Evolutionary conservation across 2,113 vertebrate species (phyloP).

Genomic region (Formicarius rufipectus): DNA sequence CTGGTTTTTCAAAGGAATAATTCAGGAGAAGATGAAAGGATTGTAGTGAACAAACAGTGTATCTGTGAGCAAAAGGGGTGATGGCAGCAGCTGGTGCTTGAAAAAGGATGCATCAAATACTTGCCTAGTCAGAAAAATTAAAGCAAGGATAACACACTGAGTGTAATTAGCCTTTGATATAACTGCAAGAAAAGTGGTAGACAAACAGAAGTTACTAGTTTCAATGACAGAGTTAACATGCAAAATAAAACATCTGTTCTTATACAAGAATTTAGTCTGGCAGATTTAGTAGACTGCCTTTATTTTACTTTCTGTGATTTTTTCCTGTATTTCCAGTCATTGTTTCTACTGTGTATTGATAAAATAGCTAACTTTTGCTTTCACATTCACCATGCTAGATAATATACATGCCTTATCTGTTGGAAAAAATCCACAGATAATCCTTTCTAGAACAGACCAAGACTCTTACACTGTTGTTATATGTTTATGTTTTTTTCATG

Average conservation of each 20-base stretch:
- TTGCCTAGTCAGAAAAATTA: neutral
- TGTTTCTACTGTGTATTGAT: neutral
- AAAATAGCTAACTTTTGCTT: neutral
- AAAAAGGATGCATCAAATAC: neutral
- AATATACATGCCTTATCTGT: neutral
- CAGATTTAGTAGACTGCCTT: neutral
- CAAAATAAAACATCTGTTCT: neutral
- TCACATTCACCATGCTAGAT: neutral
- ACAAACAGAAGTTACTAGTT: neutral
- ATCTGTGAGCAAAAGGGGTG: neutral
- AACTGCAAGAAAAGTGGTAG: neutral
- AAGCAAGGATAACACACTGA: neutral
- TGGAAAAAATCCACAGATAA: neutral
- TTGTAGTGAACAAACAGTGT: neutral
- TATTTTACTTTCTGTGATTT: neutral
- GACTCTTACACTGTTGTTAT: neutral
- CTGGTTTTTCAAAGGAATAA: neutral
- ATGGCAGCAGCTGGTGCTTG: neutral
- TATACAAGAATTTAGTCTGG: neutral
- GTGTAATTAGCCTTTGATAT: neutral
- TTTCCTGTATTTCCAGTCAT: neutral
- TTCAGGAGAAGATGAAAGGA: neutral
- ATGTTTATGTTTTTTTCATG: neutral
- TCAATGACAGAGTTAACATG: neutral
- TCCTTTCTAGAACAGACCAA: neutral